phyloP scores from a whole-genome alignment of 2,888 invertebrate genomes.

The Sarcophaga rosellei region DNA sequence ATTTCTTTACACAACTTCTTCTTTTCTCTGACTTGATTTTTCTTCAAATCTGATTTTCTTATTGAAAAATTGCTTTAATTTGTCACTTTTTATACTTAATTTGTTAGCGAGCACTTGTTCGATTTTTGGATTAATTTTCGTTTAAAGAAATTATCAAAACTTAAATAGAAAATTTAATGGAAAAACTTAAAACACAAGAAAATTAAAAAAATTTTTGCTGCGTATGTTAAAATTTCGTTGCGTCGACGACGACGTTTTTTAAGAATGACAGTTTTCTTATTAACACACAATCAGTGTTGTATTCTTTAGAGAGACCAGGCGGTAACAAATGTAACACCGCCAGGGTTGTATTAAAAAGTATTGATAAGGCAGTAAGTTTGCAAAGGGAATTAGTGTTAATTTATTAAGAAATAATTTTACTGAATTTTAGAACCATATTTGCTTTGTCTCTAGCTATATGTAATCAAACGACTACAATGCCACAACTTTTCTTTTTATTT shows the following conservation, averaged over 20 bases:
- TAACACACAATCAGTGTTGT: slow-evolving; percentile 30
- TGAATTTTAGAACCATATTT: too few species aligned
- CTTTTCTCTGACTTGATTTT: neutral
- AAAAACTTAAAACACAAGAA: slow-evolving; percentile 39
- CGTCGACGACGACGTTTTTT: slow-evolving; percentile 66
- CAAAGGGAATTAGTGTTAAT: neutral
- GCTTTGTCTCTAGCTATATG: too few species aligned
- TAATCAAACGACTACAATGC: too few species aligned
- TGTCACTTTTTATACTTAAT: slow-evolving; percentile 25
- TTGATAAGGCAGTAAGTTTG: neutral
- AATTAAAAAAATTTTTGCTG: slow-evolving; percentile 62
- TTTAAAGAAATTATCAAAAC: slow-evolving; percentile 32
- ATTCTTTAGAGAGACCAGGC: slow-evolving; percentile 15
- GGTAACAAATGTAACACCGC: neutral
- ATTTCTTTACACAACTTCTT: slow-evolving; percentile 26
- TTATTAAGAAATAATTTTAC: too few species aligned
- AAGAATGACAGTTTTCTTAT: slow-evolving; percentile 55
- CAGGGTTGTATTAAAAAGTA: slow-evolving; percentile 3
- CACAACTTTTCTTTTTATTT: too few species aligned
- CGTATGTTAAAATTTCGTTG: slow-evolving; percentile 63
- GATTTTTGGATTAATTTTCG: slow-evolving; percentile 22
- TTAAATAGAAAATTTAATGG: slow-evolving; percentile 31
- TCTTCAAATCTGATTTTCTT: neutral
- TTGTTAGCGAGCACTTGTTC: slow-evolving; percentile 1
- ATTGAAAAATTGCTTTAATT: neutral